Percentiles rank a stretch among this genome's conserved stretches.
phyloP scores from a whole-genome alignment of 2,113 vertebrate species.

The Hirundichthys speculiger region DNA sequence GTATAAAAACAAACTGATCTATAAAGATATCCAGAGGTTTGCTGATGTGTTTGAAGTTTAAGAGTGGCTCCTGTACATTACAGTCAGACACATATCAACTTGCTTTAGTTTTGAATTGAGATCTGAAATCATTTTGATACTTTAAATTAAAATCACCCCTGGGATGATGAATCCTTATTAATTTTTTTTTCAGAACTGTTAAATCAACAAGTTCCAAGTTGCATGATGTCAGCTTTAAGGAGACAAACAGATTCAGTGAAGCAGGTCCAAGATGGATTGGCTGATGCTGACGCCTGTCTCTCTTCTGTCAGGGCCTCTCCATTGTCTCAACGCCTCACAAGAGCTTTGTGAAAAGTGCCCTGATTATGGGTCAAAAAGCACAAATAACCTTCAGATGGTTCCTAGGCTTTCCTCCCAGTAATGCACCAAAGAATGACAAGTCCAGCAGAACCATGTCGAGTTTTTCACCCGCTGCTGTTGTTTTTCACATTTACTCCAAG shows the following conservation, averaged over 20 bases:
- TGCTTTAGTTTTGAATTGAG: neutral
- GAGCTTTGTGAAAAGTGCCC: constrained; percentile 77
- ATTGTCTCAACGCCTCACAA: constrained; percentile 78
- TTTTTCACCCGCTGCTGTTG: constrained; percentile 81
- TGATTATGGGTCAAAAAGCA: constrained; percentile 81
- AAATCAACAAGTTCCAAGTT: constrained; percentile 48
- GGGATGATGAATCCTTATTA: constrained; percentile 15
- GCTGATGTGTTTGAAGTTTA: neutral
- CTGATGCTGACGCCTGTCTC: constrained; percentile 66
- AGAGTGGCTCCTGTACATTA: neutral
- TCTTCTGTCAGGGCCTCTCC: constrained; percentile 68
- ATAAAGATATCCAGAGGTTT: neutral
- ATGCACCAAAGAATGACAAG: constrained; percentile 84
- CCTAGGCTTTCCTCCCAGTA: constrained; percentile 81
- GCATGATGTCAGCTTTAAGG: constrained; percentile 73
- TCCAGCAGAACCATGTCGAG: constrained; percentile 83
- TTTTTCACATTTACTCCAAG: constrained; percentile 83
- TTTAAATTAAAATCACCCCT: neutral
- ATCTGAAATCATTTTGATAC: neutral
- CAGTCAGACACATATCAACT: neutral
- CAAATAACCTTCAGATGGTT: constrained; percentile 85
- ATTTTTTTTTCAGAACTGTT: constrained; percentile 30
- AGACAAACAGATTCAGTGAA: constrained; percentile 62
- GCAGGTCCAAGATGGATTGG: constrained; percentile 74
- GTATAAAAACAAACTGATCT: neutral